A percentile compares a stretch with the other conserved stretches of the same genome.
Evolutionary conservation across 2,888 invertebrate species (phyloP).

Genomic region (Ichneumoninae sp.): DNA sequence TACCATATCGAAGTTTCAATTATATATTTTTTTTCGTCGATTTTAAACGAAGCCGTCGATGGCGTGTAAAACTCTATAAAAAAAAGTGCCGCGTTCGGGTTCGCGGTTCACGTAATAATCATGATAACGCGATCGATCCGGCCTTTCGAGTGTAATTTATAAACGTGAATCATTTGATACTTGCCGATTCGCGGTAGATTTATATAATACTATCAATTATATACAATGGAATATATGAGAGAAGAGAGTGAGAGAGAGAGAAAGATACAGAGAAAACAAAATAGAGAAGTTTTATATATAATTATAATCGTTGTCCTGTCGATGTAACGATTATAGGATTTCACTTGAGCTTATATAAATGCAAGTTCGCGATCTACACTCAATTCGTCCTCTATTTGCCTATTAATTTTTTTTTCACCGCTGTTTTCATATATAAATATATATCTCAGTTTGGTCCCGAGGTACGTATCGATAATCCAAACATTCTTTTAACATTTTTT

Average conservation of each 20-base stretch:
- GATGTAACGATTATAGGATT: conserved; percentile 67
- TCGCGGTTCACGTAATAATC: conserved; percentile 29
- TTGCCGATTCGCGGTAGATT: conserved; percentile 73
- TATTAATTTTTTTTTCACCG: not conserved
- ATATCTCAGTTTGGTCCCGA: conserved; percentile 13
- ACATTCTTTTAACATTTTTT: conserved; percentile 5
- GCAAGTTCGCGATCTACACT: conserved; percentile 63
- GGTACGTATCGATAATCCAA: conserved; percentile 61
- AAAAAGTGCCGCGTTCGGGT: not conserved
- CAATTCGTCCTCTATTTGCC: conserved; percentile 36
- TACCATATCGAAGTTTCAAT: conserved; percentile 47
- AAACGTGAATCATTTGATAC: conserved; percentile 70
- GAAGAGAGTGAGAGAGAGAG: conserved; percentile 14
- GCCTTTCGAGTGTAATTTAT: conserved; percentile 36
- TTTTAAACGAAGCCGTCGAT: conserved; percentile 27
- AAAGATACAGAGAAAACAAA: conserved; percentile 51
- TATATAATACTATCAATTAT: conserved; percentile 68
- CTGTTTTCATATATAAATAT: not conserved
- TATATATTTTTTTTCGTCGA: conserved; percentile 15
- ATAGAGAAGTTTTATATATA: conserved; percentile 74
- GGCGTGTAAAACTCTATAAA: conserved; percentile 37
- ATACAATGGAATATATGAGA: conserved; percentile 68
- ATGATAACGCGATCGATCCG: conserved; percentile 3
- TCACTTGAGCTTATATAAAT: conserved; percentile 68
- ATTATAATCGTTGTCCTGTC: conserved; percentile 70